These are phyloP conservation scores for Parnassius orleans DNA, from an alignment of 2,888 invertebrate species.

Conservation along the genomic window DNA sequence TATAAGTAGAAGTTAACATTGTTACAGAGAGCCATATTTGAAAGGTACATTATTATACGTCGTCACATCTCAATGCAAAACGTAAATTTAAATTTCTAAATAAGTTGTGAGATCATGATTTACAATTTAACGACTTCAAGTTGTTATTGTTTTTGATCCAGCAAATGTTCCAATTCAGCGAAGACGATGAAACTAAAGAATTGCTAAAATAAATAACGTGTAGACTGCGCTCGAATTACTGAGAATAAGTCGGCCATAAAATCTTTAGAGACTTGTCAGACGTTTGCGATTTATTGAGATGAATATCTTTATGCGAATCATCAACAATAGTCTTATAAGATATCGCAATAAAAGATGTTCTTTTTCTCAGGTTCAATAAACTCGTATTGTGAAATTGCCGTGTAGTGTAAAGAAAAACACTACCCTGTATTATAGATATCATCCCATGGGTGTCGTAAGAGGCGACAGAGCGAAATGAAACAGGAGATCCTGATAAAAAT, in stretches of 20 bases:
- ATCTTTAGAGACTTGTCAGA: not conserved
- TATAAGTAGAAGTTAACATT: too few relatives aligned
- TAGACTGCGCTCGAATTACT: slow-evolving; percentile 12
- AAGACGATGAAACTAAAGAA: slow-evolving; percentile 11
- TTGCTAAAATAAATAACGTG: slow-evolving; percentile 13
- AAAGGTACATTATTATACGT: not conserved
- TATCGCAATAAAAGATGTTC: not conserved
- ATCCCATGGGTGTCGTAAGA: too few relatives aligned
- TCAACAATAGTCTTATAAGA: not conserved
- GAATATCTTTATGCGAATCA: not conserved
- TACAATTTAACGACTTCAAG: slow-evolving; percentile 4
- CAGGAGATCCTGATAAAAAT: too few relatives aligned
- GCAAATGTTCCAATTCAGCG: not conserved
- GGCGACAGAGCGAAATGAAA: too few relatives aligned
- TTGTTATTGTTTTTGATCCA: slow-evolving; percentile 8
- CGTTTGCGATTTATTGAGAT: slow-evolving; percentile 10
- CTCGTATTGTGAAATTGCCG: too few relatives aligned
- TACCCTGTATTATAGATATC: too few relatives aligned
- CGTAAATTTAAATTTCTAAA: not conserved
- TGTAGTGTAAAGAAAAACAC: too few relatives aligned
- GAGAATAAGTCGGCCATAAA: slow-evolving; percentile 14
- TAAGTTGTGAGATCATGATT: not conserved
- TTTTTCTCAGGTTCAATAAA: not conserved
- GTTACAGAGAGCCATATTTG: too few relatives aligned
- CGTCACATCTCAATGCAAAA: not conserved